phyloP scores from a whole-genome alignment of 2,113 vertebrate species.

The Nyctereutes procyonoides region DNA sequence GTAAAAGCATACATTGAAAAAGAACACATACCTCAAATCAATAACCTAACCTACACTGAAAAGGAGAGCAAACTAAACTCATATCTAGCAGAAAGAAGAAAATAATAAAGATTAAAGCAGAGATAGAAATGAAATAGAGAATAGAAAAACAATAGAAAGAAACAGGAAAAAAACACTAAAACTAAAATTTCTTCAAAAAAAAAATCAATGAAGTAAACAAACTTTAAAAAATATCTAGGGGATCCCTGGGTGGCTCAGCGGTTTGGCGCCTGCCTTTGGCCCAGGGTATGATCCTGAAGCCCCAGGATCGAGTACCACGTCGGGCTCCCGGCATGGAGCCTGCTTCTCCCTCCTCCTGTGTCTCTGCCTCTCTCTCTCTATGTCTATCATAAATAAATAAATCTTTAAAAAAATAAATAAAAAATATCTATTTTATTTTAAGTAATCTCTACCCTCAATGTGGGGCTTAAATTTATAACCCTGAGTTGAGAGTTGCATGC shows the following conservation, averaged over 20 bases:
- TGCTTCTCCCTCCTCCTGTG: no score
- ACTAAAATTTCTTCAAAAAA: neutral
- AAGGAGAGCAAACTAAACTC: neutral
- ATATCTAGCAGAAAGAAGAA: neutral
- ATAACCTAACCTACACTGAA: neutral
- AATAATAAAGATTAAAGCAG: neutral
- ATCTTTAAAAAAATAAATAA: no score
- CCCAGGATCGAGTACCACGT: no score
- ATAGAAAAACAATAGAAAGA: neutral
- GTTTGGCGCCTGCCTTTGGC: no score
- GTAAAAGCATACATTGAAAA: neutral
- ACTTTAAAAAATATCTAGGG: neutral
- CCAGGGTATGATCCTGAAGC: no score
- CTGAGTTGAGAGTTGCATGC: neutral
- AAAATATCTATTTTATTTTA: neutral
- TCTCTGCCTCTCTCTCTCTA: no score
- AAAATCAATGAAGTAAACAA: neutral
- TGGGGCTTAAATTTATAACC: neutral
- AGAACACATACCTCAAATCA: neutral
- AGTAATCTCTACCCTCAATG: neutral
- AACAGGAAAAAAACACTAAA: neutral
- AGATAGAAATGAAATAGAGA: neutral
- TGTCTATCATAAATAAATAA: no score
- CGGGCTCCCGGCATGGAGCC: no score
- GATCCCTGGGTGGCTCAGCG: no score